Evolutionary conservation across 2,888 invertebrate species (phyloP).

Genomic region (Homarus gammarus): DNA sequence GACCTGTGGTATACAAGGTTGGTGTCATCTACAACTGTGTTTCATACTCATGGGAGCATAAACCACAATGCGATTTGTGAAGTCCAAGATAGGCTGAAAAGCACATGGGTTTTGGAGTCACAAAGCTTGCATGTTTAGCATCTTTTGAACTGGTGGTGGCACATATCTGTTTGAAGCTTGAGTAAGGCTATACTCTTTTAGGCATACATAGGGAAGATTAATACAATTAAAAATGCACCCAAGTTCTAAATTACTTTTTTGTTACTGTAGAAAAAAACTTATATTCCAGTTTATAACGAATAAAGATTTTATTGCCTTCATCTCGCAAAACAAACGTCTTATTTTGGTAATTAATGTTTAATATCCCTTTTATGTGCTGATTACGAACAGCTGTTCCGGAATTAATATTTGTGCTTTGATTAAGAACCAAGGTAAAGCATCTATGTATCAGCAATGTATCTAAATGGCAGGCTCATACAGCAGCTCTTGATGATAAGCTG

Average conservation of each 20-base stretch:
- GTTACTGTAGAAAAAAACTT: too few species aligned
- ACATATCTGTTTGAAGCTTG: not conserved
- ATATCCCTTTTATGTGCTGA: not conserved
- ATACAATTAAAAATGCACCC: too few species aligned
- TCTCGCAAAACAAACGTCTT: too few species aligned
- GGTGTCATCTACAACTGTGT: not conserved
- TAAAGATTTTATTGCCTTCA: too few species aligned
- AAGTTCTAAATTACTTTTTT: too few species aligned
- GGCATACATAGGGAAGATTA: too few species aligned
- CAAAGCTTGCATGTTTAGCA: not conserved
- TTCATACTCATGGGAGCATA: not conserved
- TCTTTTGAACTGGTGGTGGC: not conserved
- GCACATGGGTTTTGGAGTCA: not conserved
- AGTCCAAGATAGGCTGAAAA: not conserved
- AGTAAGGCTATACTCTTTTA: not conserved
- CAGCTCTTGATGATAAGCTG: conserved; percentile 23
- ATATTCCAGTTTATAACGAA: too few species aligned
- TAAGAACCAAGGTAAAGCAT: conserved; percentile 7
- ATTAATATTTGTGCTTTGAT: conserved; percentile 30
- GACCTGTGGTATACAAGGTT: not conserved
- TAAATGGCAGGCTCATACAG: conserved; percentile 9
- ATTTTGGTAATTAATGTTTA: too few species aligned
- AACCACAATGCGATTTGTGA: not conserved
- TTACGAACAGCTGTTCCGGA: not conserved
- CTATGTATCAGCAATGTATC: conserved; percentile 21